Evolutionary conservation across 2,113 vertebrate genomes (phyloP).

Genomic region (Marcusenius ussheri): DNA sequence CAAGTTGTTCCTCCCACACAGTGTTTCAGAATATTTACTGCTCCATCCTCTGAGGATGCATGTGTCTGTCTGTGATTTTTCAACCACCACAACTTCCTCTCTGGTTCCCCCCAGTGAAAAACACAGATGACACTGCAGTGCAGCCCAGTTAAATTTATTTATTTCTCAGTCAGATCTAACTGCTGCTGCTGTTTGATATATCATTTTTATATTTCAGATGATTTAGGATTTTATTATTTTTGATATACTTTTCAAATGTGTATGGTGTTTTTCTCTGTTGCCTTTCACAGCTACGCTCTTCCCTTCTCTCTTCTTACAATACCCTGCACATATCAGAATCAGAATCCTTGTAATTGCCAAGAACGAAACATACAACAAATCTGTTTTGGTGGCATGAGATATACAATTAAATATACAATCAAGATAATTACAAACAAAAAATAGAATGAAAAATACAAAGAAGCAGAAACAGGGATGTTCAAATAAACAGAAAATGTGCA

Average conservation of each 20-base stretch:
- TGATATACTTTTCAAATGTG: neutral
- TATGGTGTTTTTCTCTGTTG: neutral
- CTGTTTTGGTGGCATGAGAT: neutral
- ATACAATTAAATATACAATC: neutral
- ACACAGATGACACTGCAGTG: neutral
- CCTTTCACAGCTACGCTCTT: neutral
- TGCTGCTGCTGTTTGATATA: neutral
- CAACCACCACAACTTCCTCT: neutral
- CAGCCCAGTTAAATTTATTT: neutral
- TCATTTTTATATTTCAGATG: neutral
- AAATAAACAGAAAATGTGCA: neutral
- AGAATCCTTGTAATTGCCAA: neutral
- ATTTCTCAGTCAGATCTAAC: neutral
- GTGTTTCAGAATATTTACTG: conserved; percentile 3
- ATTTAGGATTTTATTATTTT: neutral
- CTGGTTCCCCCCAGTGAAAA: neutral
- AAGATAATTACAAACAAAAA: neutral
- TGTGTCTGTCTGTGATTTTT: neutral
- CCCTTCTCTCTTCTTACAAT: neutral
- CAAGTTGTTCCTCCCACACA: neutral
- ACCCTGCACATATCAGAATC: neutral
- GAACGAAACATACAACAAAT: neutral
- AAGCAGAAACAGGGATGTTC: neutral
- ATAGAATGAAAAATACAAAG: neutral
- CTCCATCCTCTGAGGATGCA: neutral